These are phyloP conservation scores for Cydia strobilella DNA, from an alignment of 1,140 invertebrate genomes.

Conservation along the genomic window DNA sequence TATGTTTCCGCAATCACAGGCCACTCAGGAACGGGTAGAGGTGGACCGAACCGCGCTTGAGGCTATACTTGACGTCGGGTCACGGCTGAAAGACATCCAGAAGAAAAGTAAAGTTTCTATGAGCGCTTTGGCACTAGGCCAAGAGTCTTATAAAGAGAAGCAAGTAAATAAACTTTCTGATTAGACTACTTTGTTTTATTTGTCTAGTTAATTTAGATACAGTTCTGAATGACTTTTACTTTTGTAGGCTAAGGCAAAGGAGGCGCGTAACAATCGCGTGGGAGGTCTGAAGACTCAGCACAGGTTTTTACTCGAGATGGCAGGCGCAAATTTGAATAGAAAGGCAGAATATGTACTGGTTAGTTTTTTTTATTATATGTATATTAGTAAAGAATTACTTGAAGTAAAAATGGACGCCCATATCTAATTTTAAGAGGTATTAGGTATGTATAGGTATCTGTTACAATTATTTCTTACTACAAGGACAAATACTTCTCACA, in stretches of 20 bases:
- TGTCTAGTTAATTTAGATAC: constrained; percentile 37
- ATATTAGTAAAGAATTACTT: too few relatives aligned
- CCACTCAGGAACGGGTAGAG: constrained; percentile 39
- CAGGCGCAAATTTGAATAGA: constrained; percentile 81
- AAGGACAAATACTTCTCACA: too few relatives aligned
- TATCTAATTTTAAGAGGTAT: too few relatives aligned
- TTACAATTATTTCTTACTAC: too few relatives aligned
- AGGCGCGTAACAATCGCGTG: constrained; percentile 75
- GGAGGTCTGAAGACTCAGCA: constrained; percentile 80
- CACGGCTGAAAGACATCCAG: constrained; percentile 65
- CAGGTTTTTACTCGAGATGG: constrained; percentile 83
- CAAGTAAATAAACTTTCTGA: constrained; percentile 65
- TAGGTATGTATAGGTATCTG: too few relatives aligned
- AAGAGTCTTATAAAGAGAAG: constrained; percentile 75
- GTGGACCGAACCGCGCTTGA: constrained; percentile 69
- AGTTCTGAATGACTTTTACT: constrained; percentile 40
- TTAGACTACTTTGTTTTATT: constrained; percentile 36
- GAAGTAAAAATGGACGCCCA: too few relatives aligned
- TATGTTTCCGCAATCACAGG: not conserved
- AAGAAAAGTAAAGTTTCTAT: constrained; percentile 68
- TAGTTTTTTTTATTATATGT: constrained; percentile 41
- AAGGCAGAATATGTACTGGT: constrained; percentile 81
- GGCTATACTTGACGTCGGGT: constrained; percentile 69
- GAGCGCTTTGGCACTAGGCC: constrained; percentile 65
- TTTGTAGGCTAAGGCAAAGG: constrained; percentile 79